These are phyloP conservation scores for Bombus ignitus DNA, from an alignment of 1,140 invertebrate genomes.

Conservation along the genomic window DNA sequence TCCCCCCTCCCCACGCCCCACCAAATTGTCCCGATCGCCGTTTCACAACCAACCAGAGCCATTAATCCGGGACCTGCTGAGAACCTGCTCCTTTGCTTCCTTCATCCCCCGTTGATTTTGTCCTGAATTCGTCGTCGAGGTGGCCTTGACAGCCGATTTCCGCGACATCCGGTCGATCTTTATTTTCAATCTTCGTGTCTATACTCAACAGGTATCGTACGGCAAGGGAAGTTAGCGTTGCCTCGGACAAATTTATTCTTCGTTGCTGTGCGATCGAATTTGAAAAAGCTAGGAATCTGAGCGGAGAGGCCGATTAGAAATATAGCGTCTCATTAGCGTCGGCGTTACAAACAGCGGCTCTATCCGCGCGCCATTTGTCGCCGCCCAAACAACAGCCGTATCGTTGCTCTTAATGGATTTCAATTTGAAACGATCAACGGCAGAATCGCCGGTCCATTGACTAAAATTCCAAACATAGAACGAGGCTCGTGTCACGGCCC, in stretches of 20 bases:
- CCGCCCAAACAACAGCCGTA: neutral
- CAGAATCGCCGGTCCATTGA: neutral
- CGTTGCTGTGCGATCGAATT: rapidly evolving
- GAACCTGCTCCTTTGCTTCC: slow-evolving; percentile 2
- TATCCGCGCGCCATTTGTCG: slow-evolving; percentile 20
- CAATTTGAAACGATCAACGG: slow-evolving; percentile 29
- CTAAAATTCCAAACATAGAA: neutral
- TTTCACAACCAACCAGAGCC: slow-evolving; percentile 10
- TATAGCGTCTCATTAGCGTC: slow-evolving; percentile 6
- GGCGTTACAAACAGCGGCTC: neutral
- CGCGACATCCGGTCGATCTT: neutral
- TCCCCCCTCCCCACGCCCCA: neutral
- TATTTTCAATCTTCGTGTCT: rapidly evolving
- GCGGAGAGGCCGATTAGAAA: neutral
- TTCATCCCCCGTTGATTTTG: neutral
- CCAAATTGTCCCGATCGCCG: slow-evolving; percentile 22
- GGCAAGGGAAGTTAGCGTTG: neutral
- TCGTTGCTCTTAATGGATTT: slow-evolving; percentile 17
- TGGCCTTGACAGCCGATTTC: neutral
- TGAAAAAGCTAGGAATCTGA: neutral
- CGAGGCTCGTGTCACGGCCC: neutral
- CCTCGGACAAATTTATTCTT: rapidly evolving
- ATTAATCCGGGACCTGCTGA: slow-evolving; percentile 38
- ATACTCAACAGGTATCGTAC: too few species aligned
- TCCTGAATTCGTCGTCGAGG: too few species aligned